Conservation (phyloP, 1,140 invertebrate species). For the Drosophila sechellia region DNA sequence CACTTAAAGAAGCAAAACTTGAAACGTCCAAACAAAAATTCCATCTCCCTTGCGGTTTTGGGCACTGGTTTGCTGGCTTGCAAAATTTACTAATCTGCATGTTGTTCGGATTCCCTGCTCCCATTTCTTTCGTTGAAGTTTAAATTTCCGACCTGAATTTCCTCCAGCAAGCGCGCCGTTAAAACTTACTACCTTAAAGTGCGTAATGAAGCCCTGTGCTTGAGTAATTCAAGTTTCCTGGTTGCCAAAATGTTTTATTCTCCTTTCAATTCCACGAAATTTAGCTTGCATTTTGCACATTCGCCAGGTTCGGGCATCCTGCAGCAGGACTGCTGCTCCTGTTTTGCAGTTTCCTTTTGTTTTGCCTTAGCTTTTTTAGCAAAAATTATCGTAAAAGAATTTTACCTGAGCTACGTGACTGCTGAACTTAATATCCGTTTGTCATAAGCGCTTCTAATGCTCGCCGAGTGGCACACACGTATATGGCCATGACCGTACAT, state of each 20-base stretch:
- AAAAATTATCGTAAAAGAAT: conserved; percentile 83
- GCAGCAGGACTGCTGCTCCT: conserved; percentile 17
- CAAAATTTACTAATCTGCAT: conserved; percentile 20
- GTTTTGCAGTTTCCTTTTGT: conserved; percentile 31
- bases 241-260: conserved; percentile 44
- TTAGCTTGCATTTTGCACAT: conserved; percentile 37
- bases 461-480: conserved; percentile 52
- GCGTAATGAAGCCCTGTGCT: conserved; percentile 41
- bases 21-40: background rate
- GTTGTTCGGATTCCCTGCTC: background rate
- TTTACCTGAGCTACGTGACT: conserved; percentile 81
- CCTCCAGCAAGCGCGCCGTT: background rate
- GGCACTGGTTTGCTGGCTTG: background rate
- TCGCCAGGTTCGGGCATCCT: conserved; percentile 5
- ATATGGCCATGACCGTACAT: conserved; percentile 8
- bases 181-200: conserved; percentile 28
- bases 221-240: conserved; percentile 42
- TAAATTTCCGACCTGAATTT: conserved; percentile 16
- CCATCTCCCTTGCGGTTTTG: conserved; percentile 14
- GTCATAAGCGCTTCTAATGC: conserved; percentile 82
- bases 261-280: conserved; percentile 4
- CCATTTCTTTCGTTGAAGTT: background rate
- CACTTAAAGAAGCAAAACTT: conserved; percentile 5
- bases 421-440: conserved; percentile 83
- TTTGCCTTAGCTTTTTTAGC: conserved; percentile 42